Evolutionary conservation across 2,113 vertebrate genomes (phyloP), one percentile per base, ranked within the genome.

Genomic region (Sapajus apella): DNA sequence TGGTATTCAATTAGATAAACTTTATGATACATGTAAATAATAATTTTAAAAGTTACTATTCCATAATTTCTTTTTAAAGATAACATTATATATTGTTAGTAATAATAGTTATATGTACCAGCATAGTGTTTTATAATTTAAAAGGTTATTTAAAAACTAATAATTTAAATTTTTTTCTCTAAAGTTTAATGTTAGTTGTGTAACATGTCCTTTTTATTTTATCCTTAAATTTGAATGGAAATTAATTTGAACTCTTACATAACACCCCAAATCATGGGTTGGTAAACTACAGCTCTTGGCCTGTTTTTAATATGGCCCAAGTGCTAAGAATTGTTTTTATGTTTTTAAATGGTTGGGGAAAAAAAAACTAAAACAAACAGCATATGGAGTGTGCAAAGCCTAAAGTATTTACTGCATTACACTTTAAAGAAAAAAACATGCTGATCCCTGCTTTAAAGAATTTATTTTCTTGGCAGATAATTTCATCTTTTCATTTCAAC

Each of bases 201-300:
- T 93, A 58, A 47, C 45, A 47, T 87, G 2, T 79, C 3, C 45
- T 79, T 79, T 21, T 32, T 77, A 27, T 87, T 97, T 93, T 89
- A 90, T 84, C 9, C 18, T 76, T 93, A 96, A 95, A 81, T 95
- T 87, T 97, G 45, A 87, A 20, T 37, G 10, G 52, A 81, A 82
- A 72, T 55, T 80, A 81, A 91, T 91, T 91, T 96, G 43, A 84
- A 45, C 13, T 91, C 11, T 55, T 76, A 77, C 27, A 43, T 84
- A 93, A 83, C 75, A 73, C 16, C 85, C 27, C 56, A 68, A 93
- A 76, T 92, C 6, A 81, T 14, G 21, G 14, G 3, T 56, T 95
- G 58, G 52, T 5, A 79, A 76, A 83, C 30, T 76, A 52, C 6
- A 37, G 0, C 37, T 9, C 83, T 2, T 77, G n/a, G 50, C 32